Base-by-base conservation (phyloP, 2,888 invertebrate genomes). In the Eupithecia subumbrata region DNA sequence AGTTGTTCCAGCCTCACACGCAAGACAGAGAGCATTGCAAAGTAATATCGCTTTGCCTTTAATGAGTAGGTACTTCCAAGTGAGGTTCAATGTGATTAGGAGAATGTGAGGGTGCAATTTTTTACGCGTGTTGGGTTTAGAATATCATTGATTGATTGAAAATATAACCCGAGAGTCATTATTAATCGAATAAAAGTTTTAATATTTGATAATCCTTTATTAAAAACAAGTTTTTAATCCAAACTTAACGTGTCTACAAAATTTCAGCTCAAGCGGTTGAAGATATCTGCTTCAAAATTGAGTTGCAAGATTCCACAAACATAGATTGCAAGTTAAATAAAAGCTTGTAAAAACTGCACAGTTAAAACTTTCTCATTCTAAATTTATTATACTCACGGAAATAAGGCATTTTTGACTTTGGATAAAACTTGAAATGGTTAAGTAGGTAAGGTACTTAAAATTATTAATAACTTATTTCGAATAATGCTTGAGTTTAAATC, bases 21-120 rank as follows among this genome's bases (percentile, higher is more conserved):
- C 80, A 84, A 81, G 84, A 83, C 84, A 85, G 84, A 86, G 86
- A 88, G 56, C 56, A 88, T 87, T 83, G 83, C 86, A 83, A 84
- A 86, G 84, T 84, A 86, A 85, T 88, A 86, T 11, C 64, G 74
- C 69, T 74, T 76, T 74, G 74, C 71, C 64, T 56, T 74, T 74
- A 72, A 72, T 76, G 72, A 74, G 71, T 52, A 56, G n/a, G n/a
- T n/a, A n/a, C n/a, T 69, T 72, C 37, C n/a, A 72, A 43, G 45
- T 56, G 43, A 64, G 66, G 60, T 48, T 75, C 52, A 72, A 72
- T 66, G 64, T 66, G 72, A 76, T 73, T 64, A 69, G 16, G 25
- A n/a, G 30, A 74, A 11, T n/a, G n/a, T n/a, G n/a, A n/a, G 22
- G 56, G 66, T 67, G 40, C 45, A 52, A 68, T 63, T 74, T 22